Conservation (phyloP, 2,888 invertebrate genomes). For the Macroteleia sp. region DNA sequence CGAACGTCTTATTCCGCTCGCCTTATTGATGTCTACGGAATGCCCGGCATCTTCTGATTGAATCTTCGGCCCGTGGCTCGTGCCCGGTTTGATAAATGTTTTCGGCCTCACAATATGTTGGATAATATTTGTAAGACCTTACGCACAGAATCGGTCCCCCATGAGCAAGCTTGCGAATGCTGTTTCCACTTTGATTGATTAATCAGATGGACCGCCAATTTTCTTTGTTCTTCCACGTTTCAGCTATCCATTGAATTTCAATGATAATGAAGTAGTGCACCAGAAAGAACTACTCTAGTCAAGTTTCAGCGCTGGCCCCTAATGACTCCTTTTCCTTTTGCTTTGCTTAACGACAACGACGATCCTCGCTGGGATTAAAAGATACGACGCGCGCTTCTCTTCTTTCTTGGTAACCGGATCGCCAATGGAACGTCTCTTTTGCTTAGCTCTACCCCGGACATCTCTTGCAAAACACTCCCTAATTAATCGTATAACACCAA, state of each 20-base stretch:
- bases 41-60: constrained; percentile 81
- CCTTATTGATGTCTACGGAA: constrained; percentile 80
- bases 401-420: constrained; percentile 65
- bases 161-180: neutral
- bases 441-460: constrained; percentile 24
- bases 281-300: constrained; percentile 45
- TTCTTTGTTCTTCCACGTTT: constrained; percentile 15
- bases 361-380: constrained; percentile 63
- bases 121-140: constrained; percentile 80
- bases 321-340: constrained; percentile 68
- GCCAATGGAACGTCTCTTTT: constrained; percentile 46
- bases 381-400: constrained; percentile 59
- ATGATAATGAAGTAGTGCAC: constrained; percentile 37
- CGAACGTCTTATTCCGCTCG: constrained; percentile 77
- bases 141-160: constrained; percentile 49
- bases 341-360: constrained; percentile 43
- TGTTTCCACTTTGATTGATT: constrained; percentile 31
- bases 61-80: constrained; percentile 72
- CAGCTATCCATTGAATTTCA: neutral
- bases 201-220: constrained; percentile 20
- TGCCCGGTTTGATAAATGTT: constrained; percentile 80
- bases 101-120: constrained; percentile 76
- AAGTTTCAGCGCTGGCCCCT: constrained; percentile 42
- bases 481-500: constrained; percentile 62
- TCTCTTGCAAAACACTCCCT: constrained; percentile 40